These are phyloP conservation scores for Motacilla alba DNA, from an alignment of 2,113 vertebrate species.

Conservation along the genomic window DNA sequence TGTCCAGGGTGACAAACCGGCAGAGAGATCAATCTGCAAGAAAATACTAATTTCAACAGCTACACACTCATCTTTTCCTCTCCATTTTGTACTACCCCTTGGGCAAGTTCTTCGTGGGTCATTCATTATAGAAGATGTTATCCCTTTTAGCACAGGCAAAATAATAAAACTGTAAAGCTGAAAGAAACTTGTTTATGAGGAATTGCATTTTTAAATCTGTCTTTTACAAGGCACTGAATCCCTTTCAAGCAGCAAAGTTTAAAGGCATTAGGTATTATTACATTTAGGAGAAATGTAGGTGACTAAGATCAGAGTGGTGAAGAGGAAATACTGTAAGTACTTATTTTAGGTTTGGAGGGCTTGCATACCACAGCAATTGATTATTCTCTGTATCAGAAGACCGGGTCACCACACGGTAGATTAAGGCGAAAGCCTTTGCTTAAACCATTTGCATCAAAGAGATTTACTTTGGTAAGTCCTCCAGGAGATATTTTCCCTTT, in stretches of 20 bases:
- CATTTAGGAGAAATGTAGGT: conserved; percentile 5
- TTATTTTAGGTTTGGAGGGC: conserved; percentile 9
- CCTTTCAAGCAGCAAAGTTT: not conserved
- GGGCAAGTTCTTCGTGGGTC: not conserved
- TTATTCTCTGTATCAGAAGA: conserved; percentile 45
- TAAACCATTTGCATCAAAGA: conserved; percentile 54
- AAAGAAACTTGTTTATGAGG: not conserved
- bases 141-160: not conserved
- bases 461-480: conserved; percentile 65
- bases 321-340: not conserved
- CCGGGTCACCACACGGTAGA: conserved; percentile 35
- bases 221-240: not conserved
- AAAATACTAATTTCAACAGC: conserved; percentile 58
- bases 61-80: conserved; percentile 37
- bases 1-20: conserved; percentile 11
- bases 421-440: conserved; percentile 55
- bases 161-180: not conserved
- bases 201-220: not conserved
- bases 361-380: conserved; percentile 36
- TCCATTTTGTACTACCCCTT: not conserved
- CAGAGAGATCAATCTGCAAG: conserved; percentile 21
- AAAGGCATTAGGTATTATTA: not conserved
- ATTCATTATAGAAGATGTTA: not conserved
- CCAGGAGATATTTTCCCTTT: conserved; percentile 31
- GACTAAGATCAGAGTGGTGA: not conserved